These are phyloP conservation scores for Ophion costatus DNA, from an alignment of 2,888 invertebrate species.

Conservation along the genomic window DNA sequence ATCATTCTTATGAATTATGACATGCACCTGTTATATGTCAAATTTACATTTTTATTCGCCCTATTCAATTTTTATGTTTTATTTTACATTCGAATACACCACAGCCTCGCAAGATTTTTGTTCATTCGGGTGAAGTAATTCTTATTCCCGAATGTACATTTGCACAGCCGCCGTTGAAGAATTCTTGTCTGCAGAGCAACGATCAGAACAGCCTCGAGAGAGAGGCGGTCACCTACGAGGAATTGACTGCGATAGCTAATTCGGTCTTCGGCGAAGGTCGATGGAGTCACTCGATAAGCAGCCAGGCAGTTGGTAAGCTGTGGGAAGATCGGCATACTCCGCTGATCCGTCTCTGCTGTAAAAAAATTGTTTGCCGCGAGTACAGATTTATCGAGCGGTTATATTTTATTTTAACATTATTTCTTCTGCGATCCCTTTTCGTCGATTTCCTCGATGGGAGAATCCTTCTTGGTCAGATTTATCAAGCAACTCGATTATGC, in stretches of 20 bases:
- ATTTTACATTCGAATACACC: neutral
- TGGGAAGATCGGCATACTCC: neutral
- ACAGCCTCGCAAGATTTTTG: neutral
- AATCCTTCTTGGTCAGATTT: too few relatives aligned
- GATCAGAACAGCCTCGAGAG: slow-evolving; percentile 17
- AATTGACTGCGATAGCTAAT: slow-evolving; percentile 72
- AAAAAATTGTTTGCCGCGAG: neutral
- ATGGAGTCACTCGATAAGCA: slow-evolving; percentile 74
- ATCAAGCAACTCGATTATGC: neutral
- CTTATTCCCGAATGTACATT: neutral
- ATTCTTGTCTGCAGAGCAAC: slow-evolving; percentile 9
- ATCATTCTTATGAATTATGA: too few relatives aligned
- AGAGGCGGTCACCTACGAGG: slow-evolving; percentile 54
- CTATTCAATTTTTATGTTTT: too few relatives aligned
- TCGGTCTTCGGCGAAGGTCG: slow-evolving; percentile 69
- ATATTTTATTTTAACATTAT: too few relatives aligned
- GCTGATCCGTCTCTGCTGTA: too few relatives aligned
- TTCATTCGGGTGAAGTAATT: neutral
- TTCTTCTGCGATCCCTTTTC: too few relatives aligned
- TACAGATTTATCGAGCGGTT: too few relatives aligned
- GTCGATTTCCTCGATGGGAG: too few relatives aligned
- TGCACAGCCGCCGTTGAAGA: slow-evolving; percentile 56
- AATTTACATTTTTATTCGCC: too few relatives aligned
- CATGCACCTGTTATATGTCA: too few relatives aligned
- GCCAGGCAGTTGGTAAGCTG: slow-evolving; percentile 71